A percentile compares a stretch with the other conserved stretches of the same genome.
Evolutionary conservation across 64 coral and sea anemone species (phyloP).

Genomic region (Montipora foliosa): DNA sequence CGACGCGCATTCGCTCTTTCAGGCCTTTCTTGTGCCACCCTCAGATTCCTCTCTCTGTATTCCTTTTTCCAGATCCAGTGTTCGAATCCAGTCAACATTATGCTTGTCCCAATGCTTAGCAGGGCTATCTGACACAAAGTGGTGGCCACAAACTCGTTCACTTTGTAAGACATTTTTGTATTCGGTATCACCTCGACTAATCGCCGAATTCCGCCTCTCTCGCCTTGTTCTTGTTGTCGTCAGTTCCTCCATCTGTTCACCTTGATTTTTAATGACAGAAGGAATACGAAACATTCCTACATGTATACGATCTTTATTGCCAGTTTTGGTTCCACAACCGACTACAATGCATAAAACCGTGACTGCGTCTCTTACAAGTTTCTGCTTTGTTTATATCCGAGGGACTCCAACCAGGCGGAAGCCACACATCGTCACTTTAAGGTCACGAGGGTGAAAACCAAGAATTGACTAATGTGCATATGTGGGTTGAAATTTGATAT

Average conservation of each 20-base stretch:
- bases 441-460: slow-evolving; percentile 42
- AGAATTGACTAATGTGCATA: background rate
- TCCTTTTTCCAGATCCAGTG: background rate
- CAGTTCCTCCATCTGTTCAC: background rate
- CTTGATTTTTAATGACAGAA: background rate
- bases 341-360: slow-evolving; percentile 27
- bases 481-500: no score
- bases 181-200: background rate
- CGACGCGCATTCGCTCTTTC: slow-evolving; percentile 28
- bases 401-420: slow-evolving; percentile 58
- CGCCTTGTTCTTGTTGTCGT: background rate
- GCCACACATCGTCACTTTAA: slow-evolving; percentile 1
- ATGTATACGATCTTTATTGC: background rate
- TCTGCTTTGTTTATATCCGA: slow-evolving; percentile 46
- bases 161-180: background rate
- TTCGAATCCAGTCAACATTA: background rate
- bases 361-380: slow-evolving; percentile 28
- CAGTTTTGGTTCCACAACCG: slow-evolving; percentile 26
- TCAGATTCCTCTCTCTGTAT: slow-evolving; percentile 28
- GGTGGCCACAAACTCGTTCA: background rate
- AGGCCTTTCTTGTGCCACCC: slow-evolving; percentile 8
- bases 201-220: background rate
- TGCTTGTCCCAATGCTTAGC: background rate
- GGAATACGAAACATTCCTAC: no score
- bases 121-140: background rate